These are phyloP conservation scores for Ashinkailepas kermadecensis DNA, from an alignment of 2,888 invertebrate genomes.

Conservation along the genomic window DNA sequence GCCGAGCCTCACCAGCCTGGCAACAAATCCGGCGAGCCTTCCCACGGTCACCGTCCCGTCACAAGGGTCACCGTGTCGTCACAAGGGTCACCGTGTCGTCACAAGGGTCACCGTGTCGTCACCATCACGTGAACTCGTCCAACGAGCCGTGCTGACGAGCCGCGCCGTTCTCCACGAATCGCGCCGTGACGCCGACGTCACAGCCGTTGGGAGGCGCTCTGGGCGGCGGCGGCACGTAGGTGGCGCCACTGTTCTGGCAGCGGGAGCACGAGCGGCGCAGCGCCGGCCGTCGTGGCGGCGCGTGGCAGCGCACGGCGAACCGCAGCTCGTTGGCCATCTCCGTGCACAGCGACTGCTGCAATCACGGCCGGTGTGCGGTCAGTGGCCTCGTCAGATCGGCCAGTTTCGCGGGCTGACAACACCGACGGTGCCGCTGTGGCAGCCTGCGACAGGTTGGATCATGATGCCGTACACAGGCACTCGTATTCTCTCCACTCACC, in stretches of 20 bases:
- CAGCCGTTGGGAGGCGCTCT: conserved; percentile 25
- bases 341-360: conserved; percentile 74
- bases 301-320: conserved; percentile 80
- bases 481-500: too few relatives aligned
- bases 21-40: too few relatives aligned
- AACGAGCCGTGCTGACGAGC: background rate
- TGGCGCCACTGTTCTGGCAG: conserved; percentile 46
- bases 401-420: too few relatives aligned
- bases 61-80: background rate
- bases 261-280: conserved; percentile 66
- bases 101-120: too few relatives aligned
- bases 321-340: conserved; percentile 90
- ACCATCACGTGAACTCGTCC: background rate
- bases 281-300: conserved; percentile 72
- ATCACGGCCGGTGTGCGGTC: conserved; percentile 28
- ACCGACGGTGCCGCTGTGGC: too few relatives aligned
- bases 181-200: conserved; percentile 1
- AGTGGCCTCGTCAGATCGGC: too few relatives aligned
- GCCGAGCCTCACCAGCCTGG: too few relatives aligned
- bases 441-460: too few relatives aligned
- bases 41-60: background rate
- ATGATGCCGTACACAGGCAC: too few relatives aligned
- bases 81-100: too few relatives aligned
- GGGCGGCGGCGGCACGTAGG: conserved; percentile 30
- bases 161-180: conserved; percentile 8